Evolutionary conservation across 2,113 vertebrate genomes (phyloP).

Genomic region (Chiloscyllium plagiosum): DNA sequence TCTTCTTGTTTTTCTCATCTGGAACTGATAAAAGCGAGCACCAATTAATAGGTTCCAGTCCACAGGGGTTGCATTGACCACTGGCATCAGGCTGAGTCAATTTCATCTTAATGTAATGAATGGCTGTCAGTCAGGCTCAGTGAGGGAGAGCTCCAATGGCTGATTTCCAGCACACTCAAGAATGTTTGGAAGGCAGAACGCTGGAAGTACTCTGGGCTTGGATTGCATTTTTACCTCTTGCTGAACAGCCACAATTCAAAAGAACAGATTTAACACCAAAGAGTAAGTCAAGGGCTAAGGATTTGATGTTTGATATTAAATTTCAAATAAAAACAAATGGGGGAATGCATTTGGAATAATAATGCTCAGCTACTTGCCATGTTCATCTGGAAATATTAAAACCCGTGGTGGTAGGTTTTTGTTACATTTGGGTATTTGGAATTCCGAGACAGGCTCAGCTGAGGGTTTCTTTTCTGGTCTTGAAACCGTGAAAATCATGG

Average conservation of each 20-base stretch:
- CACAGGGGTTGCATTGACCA: not conserved
- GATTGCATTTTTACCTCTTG: not conserved
- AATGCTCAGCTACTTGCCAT: not conserved
- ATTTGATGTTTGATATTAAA: not conserved
- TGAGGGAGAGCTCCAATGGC: not conserved
- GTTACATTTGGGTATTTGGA: not conserved
- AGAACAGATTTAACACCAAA: not conserved
- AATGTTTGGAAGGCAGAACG: not conserved
- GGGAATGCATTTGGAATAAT: not conserved
- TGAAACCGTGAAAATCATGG: not conserved
- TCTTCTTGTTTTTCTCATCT: not conserved
- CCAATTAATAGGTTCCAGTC: not conserved
- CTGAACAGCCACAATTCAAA: not conserved
- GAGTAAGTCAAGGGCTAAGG: not conserved
- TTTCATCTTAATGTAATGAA: not conserved
- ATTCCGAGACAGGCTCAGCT: not conserved
- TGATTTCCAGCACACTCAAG: not conserved
- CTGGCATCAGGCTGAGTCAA: not conserved
- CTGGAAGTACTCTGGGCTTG: not conserved
- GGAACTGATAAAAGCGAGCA: not conserved
- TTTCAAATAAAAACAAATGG: not conserved
- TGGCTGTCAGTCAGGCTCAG: not conserved
- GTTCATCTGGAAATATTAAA: not conserved
- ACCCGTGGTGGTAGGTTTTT: not conserved
- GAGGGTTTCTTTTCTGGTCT: not conserved